phyloP scores from a whole-genome alignment of 2,113 vertebrate species.

The Urocitellus parryii region DNA sequence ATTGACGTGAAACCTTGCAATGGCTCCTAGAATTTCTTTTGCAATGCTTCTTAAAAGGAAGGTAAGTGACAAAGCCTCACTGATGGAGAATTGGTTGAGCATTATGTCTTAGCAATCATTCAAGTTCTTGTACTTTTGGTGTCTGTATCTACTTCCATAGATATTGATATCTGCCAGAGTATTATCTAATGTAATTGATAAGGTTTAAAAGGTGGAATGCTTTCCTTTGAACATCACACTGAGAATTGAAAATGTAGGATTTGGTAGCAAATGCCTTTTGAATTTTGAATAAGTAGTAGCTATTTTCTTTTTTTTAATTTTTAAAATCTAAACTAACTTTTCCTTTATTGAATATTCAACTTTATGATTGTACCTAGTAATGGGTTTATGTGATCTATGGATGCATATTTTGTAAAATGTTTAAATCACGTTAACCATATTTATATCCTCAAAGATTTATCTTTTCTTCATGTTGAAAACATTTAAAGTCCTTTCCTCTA shows the following conservation, averaged over 20 bases:
- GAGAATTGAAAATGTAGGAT: not conserved
- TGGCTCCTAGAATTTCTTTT: not conserved
- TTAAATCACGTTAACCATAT: not conserved
- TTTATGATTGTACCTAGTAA: too few species aligned
- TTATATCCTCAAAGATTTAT: not conserved
- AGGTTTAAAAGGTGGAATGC: not conserved
- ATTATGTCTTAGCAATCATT: not conserved
- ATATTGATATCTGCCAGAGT: not conserved
- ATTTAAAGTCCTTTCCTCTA: not conserved
- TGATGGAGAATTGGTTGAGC: not conserved
- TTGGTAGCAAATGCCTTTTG: not conserved
- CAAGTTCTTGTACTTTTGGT: not conserved
- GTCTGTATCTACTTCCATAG: not conserved
- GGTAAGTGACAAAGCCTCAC: not conserved
- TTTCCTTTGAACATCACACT: not conserved
- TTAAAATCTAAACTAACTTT: not conserved
- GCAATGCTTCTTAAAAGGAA: not conserved
- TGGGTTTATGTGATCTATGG: too few species aligned
- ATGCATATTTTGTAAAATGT: not conserved
- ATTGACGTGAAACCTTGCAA: not conserved
- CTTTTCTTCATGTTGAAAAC: too few species aligned
- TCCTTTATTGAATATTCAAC: too few species aligned
- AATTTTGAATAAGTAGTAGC: not conserved
- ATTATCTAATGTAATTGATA: not conserved
- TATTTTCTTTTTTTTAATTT: not conserved